Percentiles rank a stretch among this genome's conserved stretches.
Conservation (phyloP, 2,888 invertebrate genomes). For the Drosophila nr. medialis region DNA sequence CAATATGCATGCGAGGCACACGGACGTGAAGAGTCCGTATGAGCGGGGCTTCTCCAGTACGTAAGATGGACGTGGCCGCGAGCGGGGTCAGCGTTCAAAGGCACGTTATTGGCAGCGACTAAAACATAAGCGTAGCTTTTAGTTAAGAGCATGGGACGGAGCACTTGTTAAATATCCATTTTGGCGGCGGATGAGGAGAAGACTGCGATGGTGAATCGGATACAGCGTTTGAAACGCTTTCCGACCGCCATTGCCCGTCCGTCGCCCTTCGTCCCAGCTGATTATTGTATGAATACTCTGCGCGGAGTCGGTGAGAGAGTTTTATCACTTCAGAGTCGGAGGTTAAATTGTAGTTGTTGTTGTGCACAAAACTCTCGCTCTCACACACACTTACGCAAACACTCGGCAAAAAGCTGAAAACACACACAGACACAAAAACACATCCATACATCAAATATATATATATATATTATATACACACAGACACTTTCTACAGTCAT, state of each 20-base stretch:
- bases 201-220: conserved; percentile 30
- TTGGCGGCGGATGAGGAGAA: conserved; percentile 35
- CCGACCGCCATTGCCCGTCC: conserved; percentile 34
- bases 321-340: conserved; percentile 78
- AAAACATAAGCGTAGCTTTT: conserved; percentile 77
- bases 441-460: conserved; percentile 8
- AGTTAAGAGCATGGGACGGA: conserved; percentile 54
- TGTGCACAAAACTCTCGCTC: conserved; percentile 80
- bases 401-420: conserved; percentile 29
- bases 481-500: conserved; percentile 47
- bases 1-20: conserved; percentile 87
- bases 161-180: conserved; percentile 17
- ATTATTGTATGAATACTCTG: conserved; percentile 74
- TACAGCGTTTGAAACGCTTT: conserved; percentile 67
- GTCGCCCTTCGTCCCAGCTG: conserved; percentile 41
- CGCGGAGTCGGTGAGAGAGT: conserved; percentile 80
- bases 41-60: conserved; percentile 83
- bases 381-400: conserved; percentile 56
- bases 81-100: conserved; percentile 50
- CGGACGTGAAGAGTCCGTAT: conserved; percentile 83
- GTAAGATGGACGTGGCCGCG: conserved; percentile 63
- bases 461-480: conserved; percentile 6
- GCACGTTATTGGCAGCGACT: conserved; percentile 69
- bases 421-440: conserved; percentile 21
- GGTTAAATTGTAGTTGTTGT: conserved; percentile 80